Percentiles rank a stretch among this genome's conserved stretches.
Evolutionary conservation across 1,140 invertebrate genomes (phyloP).

Genomic region (Drosophila bocki): DNA sequence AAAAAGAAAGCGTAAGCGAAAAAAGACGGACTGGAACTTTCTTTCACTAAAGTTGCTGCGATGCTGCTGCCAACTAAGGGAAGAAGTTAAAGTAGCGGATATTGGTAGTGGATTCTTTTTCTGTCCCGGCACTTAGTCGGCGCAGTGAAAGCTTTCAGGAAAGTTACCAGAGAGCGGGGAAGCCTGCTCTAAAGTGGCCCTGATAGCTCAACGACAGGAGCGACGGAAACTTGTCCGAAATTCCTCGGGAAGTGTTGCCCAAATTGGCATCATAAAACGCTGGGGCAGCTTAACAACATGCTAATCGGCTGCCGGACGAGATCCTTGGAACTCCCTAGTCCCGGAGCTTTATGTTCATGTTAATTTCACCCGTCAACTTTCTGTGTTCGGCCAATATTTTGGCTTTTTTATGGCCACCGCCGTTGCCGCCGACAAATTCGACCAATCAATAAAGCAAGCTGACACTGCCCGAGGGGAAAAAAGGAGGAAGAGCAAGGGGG

Average conservation of each 20-base stretch:
- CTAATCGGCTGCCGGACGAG: constrained; percentile 57
- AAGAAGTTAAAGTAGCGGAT: constrained; percentile 75
- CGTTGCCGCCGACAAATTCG: constrained; percentile 31
- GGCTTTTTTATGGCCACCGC: constrained; percentile 46
- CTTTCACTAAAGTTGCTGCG: constrained; percentile 55
- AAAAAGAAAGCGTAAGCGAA: constrained; percentile 21
- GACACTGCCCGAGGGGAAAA: constrained; percentile 18
- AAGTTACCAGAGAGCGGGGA: constrained; percentile 16
- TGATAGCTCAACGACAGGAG: constrained; percentile 13
- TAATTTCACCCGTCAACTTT: constrained; percentile 66
- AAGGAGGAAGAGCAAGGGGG: background rate
- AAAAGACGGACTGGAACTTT: constrained; percentile 58
- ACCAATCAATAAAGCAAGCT: constrained; percentile 58
- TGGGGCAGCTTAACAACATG: constrained; percentile 43
- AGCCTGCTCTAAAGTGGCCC: constrained; percentile 36
- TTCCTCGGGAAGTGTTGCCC: constrained; percentile 11
- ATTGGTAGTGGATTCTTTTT: constrained; percentile 55
- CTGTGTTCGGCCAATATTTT: constrained; percentile 40
- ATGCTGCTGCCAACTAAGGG: constrained; percentile 36
- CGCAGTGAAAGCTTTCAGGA: constrained; percentile 34
- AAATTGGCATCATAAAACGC: constrained; percentile 53
- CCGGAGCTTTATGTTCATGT: constrained; percentile 56
- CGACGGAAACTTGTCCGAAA: constrained; percentile 40
- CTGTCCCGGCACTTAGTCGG: constrained; percentile 45
- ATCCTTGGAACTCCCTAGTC: constrained; percentile 23